Evolutionary conservation across 2,888 invertebrate genomes (phyloP).

Genomic region (Galerucella pusilla): DNA sequence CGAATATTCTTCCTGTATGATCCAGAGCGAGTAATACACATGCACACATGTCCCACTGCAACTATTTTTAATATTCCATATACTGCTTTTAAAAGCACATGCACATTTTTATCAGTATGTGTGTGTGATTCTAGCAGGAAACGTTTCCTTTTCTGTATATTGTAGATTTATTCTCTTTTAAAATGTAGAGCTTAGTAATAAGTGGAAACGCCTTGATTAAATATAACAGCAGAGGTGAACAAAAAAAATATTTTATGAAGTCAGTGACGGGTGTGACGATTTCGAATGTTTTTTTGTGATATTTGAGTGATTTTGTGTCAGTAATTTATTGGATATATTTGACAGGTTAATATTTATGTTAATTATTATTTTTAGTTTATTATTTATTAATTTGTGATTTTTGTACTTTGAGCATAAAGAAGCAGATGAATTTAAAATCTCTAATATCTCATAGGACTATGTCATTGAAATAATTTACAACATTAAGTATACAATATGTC

Average conservation of each 20-base stretch:
- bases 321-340: neutral
- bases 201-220: slow-evolving; percentile 13
- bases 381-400: too few species aligned
- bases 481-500: too few species aligned
- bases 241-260: neutral
- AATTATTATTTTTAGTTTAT: neutral
- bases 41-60: slow-evolving; percentile 33
- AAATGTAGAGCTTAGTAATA: slow-evolving; percentile 25
- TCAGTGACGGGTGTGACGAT: neutral
- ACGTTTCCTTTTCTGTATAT: slow-evolving; percentile 49
- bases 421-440: too few species aligned
- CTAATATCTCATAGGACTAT: too few species aligned
- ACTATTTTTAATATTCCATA: slow-evolving; percentile 44
- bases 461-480: too few species aligned
- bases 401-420: too few species aligned
- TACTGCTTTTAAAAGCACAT: slow-evolving; percentile 39
- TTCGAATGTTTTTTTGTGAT: neutral
- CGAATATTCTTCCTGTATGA: slow-evolving; percentile 5
- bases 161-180: slow-evolving; percentile 29
- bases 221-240: neutral
- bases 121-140: slow-evolving; percentile 52
- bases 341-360: neutral
- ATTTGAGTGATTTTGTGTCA: neutral
- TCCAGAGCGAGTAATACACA: neutral
- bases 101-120: slow-evolving; percentile 43